Evolutionary conservation across 2,113 vertebrate genomes (phyloP).

Genomic region (Colaptes auratus): DNA sequence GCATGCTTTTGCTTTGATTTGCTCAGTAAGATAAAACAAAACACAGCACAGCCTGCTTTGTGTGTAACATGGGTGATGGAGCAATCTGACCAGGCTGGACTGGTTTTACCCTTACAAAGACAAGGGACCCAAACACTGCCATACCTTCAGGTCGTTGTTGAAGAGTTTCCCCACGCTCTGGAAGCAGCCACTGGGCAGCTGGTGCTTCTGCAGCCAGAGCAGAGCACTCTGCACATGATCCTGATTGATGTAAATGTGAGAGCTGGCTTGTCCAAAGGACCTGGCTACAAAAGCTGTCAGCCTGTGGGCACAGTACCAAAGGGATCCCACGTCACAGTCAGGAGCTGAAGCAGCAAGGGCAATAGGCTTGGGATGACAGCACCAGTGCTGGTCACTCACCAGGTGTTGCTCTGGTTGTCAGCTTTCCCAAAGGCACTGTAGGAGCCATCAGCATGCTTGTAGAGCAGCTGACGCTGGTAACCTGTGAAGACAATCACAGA

Average conservation of each 20-base stretch:
- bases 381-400: slow-evolving; percentile 69
- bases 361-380: background rate
- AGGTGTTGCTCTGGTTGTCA: slow-evolving; percentile 75
- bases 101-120: background rate
- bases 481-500: slow-evolving; percentile 57
- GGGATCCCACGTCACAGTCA: background rate
- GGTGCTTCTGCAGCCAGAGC: slow-evolving; percentile 73
- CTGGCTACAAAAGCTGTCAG: slow-evolving; percentile 84
- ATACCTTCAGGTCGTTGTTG: slow-evolving; percentile 82
- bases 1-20: background rate
- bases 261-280: slow-evolving; percentile 74
- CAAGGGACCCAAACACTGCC: background rate
- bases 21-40: background rate
- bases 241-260: slow-evolving; percentile 74
- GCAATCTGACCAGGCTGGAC: background rate
- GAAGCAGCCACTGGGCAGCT: slow-evolving; percentile 78
- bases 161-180: slow-evolving; percentile 76
- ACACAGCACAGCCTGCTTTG: background rate
- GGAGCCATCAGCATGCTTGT: slow-evolving; percentile 73
- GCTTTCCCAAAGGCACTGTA: slow-evolving; percentile 83
- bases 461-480: slow-evolving; percentile 85
- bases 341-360: background rate
- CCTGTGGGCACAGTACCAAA: slow-evolving; percentile 48
- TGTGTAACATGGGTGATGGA: background rate
- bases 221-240: slow-evolving; percentile 29